Evolutionary conservation across 2,797 vertebrate species (phyloP), one percentile per base, ranked within the genome.

Genomic region (Diceros bicornis): DNA sequence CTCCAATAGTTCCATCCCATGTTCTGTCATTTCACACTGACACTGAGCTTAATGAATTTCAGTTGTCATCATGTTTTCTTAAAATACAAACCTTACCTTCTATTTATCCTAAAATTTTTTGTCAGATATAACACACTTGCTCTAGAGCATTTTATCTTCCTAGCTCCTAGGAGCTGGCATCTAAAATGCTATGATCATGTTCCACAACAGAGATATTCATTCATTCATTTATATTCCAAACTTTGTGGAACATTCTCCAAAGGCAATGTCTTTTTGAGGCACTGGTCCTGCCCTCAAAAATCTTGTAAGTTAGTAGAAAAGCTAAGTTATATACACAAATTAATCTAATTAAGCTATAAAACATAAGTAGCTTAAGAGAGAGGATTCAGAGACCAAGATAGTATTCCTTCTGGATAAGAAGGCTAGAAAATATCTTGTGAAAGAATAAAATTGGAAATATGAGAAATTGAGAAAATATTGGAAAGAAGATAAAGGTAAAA

Each of bases 31-130:
- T 94, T 95, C 57, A 44, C 29, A 55, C 12, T 69, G 72, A 81
- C 32, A 29, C 29, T 34, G 44, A 91, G 9, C 12, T 55, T 89
- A 89, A 91, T 62, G 50, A 78, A 12, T 89, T 97, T 93, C 47
- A 72, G 57, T 57, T 95, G 29, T 82, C 41, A 95, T 27, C n/a
- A 62, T 9, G 5, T 47, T 64, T 90, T 75, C 13, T 89, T 86
- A 91, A 89, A 89, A 50, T 11, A 41, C 92, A 90, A 97, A 79
- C 32, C 57, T 90, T 82, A 69, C 41, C 12, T 77, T 95, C 20
- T 92, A 50, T 55, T 89, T 95, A 89, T 78, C 9, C 57, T 82
- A 89, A 95, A 89, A 64, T 57, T 89, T 92, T 59, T 16, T 92
- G 69, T 89, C 79, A 87, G 47, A 47, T 50, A 37, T 21, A 72